phyloP scores from a whole-genome alignment of 2,888 invertebrate genomes.

The Pseudolycoriella hygida region DNA sequence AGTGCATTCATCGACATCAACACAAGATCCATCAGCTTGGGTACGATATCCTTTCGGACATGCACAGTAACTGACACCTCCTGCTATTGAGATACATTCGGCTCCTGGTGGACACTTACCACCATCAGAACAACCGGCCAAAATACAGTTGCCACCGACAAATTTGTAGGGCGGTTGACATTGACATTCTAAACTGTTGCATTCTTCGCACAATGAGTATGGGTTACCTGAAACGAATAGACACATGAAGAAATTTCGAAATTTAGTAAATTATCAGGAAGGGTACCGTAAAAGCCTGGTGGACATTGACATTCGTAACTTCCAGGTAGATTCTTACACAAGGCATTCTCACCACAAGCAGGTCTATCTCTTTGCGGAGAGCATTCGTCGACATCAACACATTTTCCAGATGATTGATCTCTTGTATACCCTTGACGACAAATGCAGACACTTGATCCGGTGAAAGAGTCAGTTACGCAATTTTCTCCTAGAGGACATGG shows the following conservation, averaged over 20 bases:
- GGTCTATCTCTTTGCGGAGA: constrained; percentile 52
- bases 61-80: constrained; percentile 82
- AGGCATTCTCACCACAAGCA: constrained; percentile 73
- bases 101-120: constrained; percentile 73
- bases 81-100: constrained; percentile 77
- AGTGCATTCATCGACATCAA: constrained; percentile 69
- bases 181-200: constrained; percentile 65
- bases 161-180: constrained; percentile 78
- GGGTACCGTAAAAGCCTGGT: constrained; percentile 56
- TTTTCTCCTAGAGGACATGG: constrained; percentile 75
- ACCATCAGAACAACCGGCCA: constrained; percentile 65
- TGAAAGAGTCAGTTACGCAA: constrained; percentile 58
- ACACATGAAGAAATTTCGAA: no score
- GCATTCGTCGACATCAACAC: constrained; percentile 78
- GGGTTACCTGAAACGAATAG: constrained; percentile 48
- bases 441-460: constrained; percentile 67
- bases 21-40: constrained; percentile 60
- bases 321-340: constrained; percentile 83
- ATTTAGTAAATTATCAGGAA: no score
- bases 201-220: constrained; percentile 70
- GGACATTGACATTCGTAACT: constrained; percentile 88
- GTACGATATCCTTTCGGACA: constrained; percentile 76
- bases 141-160: constrained; percentile 63
- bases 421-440: constrained; percentile 77
- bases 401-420: constrained; percentile 51